A percentile compares a stretch with the other conserved stretches of the same genome.
Conservation (phyloP, 2,888 invertebrate species). For the Allolobophora icterica region DNA sequence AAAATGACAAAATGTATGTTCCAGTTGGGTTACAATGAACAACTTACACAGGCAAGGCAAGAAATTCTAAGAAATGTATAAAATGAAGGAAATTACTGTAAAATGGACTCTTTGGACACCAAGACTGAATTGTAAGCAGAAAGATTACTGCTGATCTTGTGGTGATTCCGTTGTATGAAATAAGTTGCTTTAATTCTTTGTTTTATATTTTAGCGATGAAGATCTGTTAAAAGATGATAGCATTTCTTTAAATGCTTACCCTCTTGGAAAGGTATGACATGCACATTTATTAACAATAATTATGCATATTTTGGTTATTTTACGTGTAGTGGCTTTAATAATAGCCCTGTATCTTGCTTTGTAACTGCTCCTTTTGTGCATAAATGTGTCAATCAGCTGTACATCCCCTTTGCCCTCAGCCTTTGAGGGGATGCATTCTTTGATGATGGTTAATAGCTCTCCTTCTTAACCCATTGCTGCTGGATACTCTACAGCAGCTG, state of each 20-base stretch:
- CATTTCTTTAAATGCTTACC: conserved; percentile 8
- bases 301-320: neutral
- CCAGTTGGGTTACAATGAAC: neutral
- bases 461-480: no score
- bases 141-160: neutral
- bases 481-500: no score
- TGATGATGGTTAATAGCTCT: no score
- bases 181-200: neutral
- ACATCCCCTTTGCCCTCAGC: no score
- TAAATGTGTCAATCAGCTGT: no score
- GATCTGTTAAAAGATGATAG: conserved; percentile 20
- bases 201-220: neutral
- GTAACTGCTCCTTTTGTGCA: neutral
- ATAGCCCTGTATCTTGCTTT: neutral
- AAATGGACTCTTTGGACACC: neutral
- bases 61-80: neutral
- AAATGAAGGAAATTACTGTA: neutral
- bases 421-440: no score
- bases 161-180: neutral
- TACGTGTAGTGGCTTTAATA: neutral
- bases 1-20: no score
- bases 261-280: neutral
- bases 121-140: neutral
- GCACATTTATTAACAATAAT: neutral
- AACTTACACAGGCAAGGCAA: neutral